Base-by-base conservation (phyloP, 2,888 invertebrate species). In the Liodrosophila aerea region DNA sequence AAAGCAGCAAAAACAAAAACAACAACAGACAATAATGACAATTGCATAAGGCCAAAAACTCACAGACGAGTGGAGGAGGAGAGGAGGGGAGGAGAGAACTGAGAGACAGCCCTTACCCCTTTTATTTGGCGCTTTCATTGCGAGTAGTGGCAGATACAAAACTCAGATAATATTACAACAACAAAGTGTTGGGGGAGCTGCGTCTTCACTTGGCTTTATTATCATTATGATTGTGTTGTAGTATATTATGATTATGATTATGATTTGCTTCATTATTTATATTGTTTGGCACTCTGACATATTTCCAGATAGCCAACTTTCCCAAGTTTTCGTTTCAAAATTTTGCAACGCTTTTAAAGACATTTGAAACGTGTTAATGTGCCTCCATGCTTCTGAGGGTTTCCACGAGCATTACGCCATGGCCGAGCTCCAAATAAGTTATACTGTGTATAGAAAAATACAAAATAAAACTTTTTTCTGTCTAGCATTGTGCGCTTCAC, bases 361-460 rank as follows among this genome's bases (percentile, higher is more conserved):
- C 22, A 8, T 27, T 36, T 50, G 78, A 69, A 65, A 76, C 69
- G 80, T 83, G 77, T 78, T 77, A 78, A 67, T 77, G 80, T 72
- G 65, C 65, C 57, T 61, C 63, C 50, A 56, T 45, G 73, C 73
- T 77, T 61, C 64, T n/a, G n/a, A n/a, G n/a, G n/a, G 61, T 49
- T 45, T 65, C 56, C 49, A 27, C 44, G 3, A 2, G 22, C 51
- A 73, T 80, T 76, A 64, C 81, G 37, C 31, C 51, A 70, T 15
- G 33, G 50, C 16, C 12, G 39, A 12, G 7, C n/a, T 11, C 34
- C 34, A 46, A 33, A 41, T 22, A 22, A 22, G 22, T 22, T 22
- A 22, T 22, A 44, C n/a, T 22, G 22, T 22, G 5, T 22, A 22
- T 22, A 22, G 5, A 22, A 22, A 22, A 22, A 22, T n/a, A 27